A percentile compares a stretch with the other conserved stretches of the same genome.
Evolutionary conservation across 2,113 vertebrate genomes (phyloP).

Genomic region (Xiphorhynchus elegans): DNA sequence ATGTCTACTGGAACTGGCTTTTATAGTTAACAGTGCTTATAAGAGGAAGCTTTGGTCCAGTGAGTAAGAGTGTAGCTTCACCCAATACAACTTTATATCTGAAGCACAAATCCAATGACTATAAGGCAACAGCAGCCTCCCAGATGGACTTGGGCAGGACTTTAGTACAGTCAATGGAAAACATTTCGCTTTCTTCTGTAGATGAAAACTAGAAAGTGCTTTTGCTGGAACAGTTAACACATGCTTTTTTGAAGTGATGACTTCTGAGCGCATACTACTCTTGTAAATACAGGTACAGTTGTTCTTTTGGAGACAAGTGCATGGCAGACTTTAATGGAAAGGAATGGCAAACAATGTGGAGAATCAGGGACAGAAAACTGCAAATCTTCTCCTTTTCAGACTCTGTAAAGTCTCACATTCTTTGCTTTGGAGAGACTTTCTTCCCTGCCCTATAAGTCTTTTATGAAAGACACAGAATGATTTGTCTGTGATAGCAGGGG

Average conservation of each 20-base stretch:
- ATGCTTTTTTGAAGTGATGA: not conserved
- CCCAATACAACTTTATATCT: not conserved
- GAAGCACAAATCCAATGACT: not conserved
- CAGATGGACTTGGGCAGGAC: not conserved
- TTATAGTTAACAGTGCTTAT: not conserved
- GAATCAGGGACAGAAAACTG: not conserved
- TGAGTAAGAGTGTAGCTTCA: not conserved
- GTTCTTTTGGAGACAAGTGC: not conserved
- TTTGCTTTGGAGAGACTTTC: not conserved
- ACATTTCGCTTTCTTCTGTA: not conserved
- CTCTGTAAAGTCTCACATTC: not conserved
- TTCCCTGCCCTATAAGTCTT: not conserved
- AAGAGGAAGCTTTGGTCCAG: not conserved
- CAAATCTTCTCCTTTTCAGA: not conserved
- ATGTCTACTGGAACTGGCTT: not conserved
- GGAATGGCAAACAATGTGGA: not conserved
- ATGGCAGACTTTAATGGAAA: not conserved
- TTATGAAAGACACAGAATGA: not conserved
- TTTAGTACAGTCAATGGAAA: not conserved
- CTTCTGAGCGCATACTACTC: not conserved
- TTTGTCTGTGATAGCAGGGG: not conserved
- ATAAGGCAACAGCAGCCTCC: not conserved
- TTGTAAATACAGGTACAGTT: not conserved
- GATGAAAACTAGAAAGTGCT: not conserved
- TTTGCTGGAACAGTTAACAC: not conserved